phyloP scores from a whole-genome alignment of 2,888 invertebrate genomes.

The Rhagophthalmus giganteus region DNA sequence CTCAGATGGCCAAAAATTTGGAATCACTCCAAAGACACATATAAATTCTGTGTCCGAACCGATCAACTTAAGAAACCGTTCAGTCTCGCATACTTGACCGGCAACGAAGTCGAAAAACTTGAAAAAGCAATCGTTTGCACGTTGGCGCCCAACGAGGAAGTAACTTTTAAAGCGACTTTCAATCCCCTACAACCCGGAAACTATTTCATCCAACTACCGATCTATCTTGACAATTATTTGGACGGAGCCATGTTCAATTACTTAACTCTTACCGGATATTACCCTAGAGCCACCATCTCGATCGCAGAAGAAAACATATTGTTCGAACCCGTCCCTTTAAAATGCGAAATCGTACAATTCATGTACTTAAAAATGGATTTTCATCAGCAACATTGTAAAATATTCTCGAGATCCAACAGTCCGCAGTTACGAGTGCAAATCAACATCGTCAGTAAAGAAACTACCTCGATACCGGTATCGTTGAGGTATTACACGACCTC shows the following conservation, averaged over 20 bases:
- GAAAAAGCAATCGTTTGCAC: constrained; percentile 36
- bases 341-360: constrained; percentile 34
- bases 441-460: not conserved
- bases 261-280: constrained; percentile 44
- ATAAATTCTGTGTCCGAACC: constrained; percentile 42
- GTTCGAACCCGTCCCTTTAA: constrained; percentile 48
- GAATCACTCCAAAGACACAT: constrained; percentile 34
- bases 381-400: constrained; percentile 31
- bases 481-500: not conserved
- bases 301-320: constrained; percentile 41
- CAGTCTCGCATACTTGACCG: constrained; percentile 37
- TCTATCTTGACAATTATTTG: constrained; percentile 46
- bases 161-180: constrained; percentile 41
- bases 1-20: constrained; percentile 14
- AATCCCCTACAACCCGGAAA: constrained; percentile 39
- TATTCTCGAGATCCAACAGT: constrained; percentile 18
- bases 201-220: constrained; percentile 44
- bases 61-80: constrained; percentile 45
- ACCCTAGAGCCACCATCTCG: constrained; percentile 42
- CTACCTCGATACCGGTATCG: not conserved
- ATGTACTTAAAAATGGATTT: constrained; percentile 34
- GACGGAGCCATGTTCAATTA: constrained; percentile 47
- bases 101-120: constrained; percentile 27
- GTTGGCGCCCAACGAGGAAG: constrained; percentile 39
- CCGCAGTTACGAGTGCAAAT: constrained; percentile 4